Conservation (phyloP, 2,113 vertebrate species). For the Cranoglanis bouderius region DNA sequence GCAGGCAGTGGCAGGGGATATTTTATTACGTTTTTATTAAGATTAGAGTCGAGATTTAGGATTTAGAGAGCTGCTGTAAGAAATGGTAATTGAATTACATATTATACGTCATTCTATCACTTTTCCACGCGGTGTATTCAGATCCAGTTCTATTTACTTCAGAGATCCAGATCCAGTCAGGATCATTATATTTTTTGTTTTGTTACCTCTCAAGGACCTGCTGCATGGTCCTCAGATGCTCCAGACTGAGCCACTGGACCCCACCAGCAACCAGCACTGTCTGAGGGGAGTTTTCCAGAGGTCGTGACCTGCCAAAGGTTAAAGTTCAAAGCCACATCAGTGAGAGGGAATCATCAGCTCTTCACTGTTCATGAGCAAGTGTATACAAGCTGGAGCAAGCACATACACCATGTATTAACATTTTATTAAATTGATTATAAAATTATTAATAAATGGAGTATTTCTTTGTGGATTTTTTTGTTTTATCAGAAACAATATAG, state of each 20-base stretch:
- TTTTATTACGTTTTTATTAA: not conserved
- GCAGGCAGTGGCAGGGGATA: not conserved
- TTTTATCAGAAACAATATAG: not conserved
- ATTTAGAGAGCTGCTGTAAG: not conserved
- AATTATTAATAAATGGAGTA: not conserved
- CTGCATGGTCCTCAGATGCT: constrained; percentile 85
- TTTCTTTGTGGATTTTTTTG: not conserved
- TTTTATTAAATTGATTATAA: not conserved
- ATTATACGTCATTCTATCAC: not conserved
- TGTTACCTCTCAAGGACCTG: constrained; percentile 84
- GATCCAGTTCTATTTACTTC: not conserved
- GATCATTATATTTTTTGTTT: not conserved
- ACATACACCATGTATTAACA: not conserved
- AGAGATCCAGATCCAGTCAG: not conserved
- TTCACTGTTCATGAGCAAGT: not conserved
- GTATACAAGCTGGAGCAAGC: not conserved
- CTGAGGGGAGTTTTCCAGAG: constrained; percentile 82
- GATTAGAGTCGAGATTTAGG: not conserved
- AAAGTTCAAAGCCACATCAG: constrained; percentile 35
- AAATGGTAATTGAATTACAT: not conserved
- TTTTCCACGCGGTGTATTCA: not conserved
- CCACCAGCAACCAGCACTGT: constrained; percentile 91
- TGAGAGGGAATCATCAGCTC: constrained; percentile 2
- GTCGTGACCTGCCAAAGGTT: constrained; percentile 79
- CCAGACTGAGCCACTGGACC: constrained; percentile 92